These are phyloP conservation scores for Hydrophis major DNA, from an alignment of 2,797 vertebrate species.

Conservation along the genomic window DNA sequence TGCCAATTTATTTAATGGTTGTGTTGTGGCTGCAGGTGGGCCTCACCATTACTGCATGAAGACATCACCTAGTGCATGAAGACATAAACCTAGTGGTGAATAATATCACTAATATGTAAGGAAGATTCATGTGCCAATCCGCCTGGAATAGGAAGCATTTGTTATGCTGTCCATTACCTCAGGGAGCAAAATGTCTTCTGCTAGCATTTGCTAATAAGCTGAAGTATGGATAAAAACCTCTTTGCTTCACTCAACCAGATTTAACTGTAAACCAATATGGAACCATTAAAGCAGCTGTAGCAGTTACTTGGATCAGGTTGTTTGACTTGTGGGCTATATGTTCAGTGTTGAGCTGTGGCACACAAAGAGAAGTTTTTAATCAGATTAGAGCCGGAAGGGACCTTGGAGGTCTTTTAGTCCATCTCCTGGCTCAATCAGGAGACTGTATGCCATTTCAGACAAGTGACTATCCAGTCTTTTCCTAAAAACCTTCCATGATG, in stretches of 20 bases:
- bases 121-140: background rate
- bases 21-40: too few species aligned
- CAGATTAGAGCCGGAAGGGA: background rate
- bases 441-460: background rate
- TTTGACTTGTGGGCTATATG: background rate
- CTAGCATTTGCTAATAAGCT: background rate
- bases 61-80: too few species aligned
- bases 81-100: background rate
- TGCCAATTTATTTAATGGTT: too few species aligned
- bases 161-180: background rate
- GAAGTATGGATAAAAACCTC: background rate
- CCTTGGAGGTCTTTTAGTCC: too few species aligned
- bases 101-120: background rate
- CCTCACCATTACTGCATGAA: too few species aligned
- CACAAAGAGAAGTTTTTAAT: background rate
- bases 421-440: too few species aligned
- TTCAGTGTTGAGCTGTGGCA: background rate
- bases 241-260: background rate
- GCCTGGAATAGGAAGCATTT: background rate
- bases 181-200: background rate
- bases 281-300: background rate
- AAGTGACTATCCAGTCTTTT: background rate
- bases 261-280: background rate
- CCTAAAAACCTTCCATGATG: background rate
- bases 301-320: background rate